Evolutionary conservation across 2,113 vertebrate genomes (phyloP).

Genomic region (Phasianus colchicus): DNA sequence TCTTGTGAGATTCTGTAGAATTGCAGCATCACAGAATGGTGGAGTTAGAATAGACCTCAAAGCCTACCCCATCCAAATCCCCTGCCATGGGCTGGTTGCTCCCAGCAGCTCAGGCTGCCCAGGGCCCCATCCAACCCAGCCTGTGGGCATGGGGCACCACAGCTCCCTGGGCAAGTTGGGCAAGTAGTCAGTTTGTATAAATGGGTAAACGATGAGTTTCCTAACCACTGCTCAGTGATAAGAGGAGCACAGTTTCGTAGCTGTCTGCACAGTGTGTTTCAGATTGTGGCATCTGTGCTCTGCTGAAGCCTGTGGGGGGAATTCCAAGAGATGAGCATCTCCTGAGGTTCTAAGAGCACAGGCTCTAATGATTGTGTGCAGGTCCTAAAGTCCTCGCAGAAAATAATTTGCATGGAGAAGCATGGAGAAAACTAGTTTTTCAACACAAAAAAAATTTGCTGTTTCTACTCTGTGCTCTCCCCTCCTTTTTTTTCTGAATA

Average conservation of each 20-base stretch:
- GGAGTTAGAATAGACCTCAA: too few relatives aligned
- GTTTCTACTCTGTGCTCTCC: not conserved
- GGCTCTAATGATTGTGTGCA: not conserved
- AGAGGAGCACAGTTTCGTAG: fast-evolving
- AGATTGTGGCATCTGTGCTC: not conserved
- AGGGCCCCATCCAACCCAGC: too few relatives aligned
- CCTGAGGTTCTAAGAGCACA: not conserved
- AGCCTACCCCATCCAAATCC: too few relatives aligned
- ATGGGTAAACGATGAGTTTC: not conserved
- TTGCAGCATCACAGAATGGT: too few relatives aligned
- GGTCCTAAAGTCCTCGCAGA: not conserved
- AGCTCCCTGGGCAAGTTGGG: too few relatives aligned
- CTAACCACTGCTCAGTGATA: fast-evolving
- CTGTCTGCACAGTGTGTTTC: not conserved
- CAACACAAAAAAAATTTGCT: not conserved
- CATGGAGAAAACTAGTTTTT: not conserved
- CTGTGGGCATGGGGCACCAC: too few relatives aligned
- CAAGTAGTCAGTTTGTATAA: not conserved
- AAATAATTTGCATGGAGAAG: not conserved
- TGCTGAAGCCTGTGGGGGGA: not conserved
- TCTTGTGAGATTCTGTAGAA: not conserved
- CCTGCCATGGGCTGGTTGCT: too few relatives aligned
- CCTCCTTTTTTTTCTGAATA: not conserved
- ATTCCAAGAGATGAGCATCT: not conserved
- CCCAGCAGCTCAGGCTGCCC: too few relatives aligned